These are phyloP conservation scores for Mycteria americana DNA, from an alignment of 2,797 vertebrate species.

Conservation along the genomic window DNA sequence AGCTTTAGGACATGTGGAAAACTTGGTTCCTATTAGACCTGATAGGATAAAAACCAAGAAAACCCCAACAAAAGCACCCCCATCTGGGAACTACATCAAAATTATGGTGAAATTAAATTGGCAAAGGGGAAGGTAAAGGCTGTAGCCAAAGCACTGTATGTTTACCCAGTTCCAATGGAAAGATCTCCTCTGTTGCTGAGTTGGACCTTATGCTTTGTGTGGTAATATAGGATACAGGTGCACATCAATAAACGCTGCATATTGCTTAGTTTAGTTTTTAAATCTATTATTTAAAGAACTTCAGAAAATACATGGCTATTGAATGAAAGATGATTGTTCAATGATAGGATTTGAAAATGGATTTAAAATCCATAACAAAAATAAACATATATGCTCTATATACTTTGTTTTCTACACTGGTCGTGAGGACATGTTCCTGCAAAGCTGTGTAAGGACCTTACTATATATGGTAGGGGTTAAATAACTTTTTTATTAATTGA, in stretches of 20 bases:
- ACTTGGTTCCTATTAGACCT: neutral
- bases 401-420: neutral
- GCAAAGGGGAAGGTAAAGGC: neutral
- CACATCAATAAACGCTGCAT: neutral
- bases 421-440: neutral
- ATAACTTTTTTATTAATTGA: constrained; percentile 7
- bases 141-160: neutral
- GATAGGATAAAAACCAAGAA: neutral
- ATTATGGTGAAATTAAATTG: neutral
- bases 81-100: neutral
- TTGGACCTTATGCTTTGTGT: neutral
- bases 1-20: neutral
- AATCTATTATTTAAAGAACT: neutral
- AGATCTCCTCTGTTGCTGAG: neutral
- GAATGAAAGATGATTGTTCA: neutral
- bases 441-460: neutral
- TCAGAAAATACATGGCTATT: neutral
- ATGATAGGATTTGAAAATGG: neutral
- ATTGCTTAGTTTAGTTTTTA: neutral
- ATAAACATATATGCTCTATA: neutral
- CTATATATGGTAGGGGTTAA: neutral
- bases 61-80: neutral
- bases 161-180: neutral
- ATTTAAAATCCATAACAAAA: neutral
- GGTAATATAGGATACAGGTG: neutral